phyloP scores from a whole-genome alignment of 2,797 vertebrate genomes.

The Tenualosa thibaudeaui region DNA sequence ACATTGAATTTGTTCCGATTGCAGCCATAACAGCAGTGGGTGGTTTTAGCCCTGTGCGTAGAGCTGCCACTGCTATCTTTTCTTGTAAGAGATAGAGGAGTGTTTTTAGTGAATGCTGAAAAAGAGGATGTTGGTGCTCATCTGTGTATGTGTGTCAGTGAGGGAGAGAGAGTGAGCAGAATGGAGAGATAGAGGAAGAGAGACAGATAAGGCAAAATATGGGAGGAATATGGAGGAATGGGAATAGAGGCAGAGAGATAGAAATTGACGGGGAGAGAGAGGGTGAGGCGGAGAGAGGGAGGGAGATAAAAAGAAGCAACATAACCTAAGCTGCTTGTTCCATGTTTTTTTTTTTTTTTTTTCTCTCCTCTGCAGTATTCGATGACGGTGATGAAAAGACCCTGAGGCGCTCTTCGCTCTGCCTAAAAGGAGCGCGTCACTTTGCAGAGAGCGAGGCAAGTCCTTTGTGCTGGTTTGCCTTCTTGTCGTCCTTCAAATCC shows the following conservation, averaged over 20 bases:
- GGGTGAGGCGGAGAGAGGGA: neutral
- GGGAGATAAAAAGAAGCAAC: neutral
- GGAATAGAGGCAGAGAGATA: neutral
- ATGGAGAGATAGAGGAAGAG: neutral
- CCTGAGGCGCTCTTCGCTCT: conserved; percentile 80
- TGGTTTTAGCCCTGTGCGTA: neutral
- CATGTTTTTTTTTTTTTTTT: conserved; percentile 36
- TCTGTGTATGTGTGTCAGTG: conserved; percentile 16
- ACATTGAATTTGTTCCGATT: neutral
- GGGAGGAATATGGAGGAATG: too few species aligned
- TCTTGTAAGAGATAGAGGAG: neutral
- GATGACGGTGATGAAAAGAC: conserved; percentile 84
- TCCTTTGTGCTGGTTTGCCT: conserved; percentile 27
- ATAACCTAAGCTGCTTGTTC: neutral
- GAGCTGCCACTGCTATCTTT: neutral
- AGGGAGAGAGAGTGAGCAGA: neutral
- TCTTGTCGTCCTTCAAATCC: neutral
- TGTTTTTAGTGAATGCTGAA: neutral
- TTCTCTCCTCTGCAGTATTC: conserved; percentile 69
- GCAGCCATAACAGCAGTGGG: neutral
- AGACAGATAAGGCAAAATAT: neutral
- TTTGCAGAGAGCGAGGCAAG: conserved; percentile 83
- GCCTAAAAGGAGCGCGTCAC: conserved; percentile 83
- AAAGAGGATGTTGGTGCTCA: conserved; percentile 17
- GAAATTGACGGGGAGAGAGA: neutral